Evolutionary conservation across 2,888 invertebrate genomes (phyloP).

Genomic region (Merodon equestris): DNA sequence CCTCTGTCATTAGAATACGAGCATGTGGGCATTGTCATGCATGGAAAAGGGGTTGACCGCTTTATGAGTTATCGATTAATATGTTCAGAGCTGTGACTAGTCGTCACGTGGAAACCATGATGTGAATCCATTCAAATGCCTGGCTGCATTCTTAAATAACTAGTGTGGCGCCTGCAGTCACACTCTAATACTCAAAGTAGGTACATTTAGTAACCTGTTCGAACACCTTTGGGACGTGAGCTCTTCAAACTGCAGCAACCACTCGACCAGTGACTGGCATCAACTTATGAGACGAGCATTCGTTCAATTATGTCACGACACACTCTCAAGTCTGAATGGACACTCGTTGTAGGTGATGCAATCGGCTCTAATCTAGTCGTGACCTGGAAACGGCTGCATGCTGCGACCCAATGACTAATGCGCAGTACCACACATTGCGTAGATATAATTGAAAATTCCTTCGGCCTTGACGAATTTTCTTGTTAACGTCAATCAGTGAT

Average conservation of each 20-base stretch:
- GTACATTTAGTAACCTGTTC: too few species aligned
- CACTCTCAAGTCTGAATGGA: conserved; percentile 6
- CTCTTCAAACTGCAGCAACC: too few species aligned
- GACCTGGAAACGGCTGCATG: conserved; percentile 30
- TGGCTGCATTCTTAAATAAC: too few species aligned
- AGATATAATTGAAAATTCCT: conserved; percentile 41
- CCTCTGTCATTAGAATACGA: neutral
- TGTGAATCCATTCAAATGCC: too few species aligned
- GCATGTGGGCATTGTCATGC: neutral
- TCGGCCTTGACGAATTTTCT: conserved; percentile 54
- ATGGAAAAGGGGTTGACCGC: too few species aligned
- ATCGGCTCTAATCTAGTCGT: conserved; percentile 15
- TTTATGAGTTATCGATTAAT: too few species aligned
- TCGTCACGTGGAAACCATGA: too few species aligned
- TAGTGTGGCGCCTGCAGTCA: too few species aligned
- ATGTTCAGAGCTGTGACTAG: too few species aligned
- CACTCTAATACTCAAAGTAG: too few species aligned
- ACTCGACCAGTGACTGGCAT: too few species aligned
- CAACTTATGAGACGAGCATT: conserved; percentile 42
- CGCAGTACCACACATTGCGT: conserved; percentile 1
- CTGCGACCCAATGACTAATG: neutral
- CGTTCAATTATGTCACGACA: conserved; percentile 48
- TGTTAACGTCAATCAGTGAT: conserved; percentile 63
- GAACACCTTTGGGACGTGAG: too few species aligned
- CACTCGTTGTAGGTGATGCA: conserved; percentile 36